A percentile compares a stretch with the other conserved stretches of the same genome.
phyloP scores from a whole-genome alignment of 2,888 invertebrate genomes.

The Scelioninae gen. 1 region DNA sequence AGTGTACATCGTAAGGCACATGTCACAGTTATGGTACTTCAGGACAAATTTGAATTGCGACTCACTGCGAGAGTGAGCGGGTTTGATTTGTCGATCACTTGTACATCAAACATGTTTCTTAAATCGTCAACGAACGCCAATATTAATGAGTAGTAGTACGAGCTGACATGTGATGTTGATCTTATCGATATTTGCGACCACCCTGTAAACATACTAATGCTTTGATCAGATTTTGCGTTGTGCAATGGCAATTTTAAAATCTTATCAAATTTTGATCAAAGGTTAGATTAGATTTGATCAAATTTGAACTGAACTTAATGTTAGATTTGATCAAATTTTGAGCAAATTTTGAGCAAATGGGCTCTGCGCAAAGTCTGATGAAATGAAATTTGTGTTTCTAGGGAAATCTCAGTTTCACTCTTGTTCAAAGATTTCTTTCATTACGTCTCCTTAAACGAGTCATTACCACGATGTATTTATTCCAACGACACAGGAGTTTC shows the following conservation, averaged over 20 bases:
- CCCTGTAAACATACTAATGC: no score
- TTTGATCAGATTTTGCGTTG: no score
- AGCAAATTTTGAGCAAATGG: no score
- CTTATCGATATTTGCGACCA: constrained; percentile 26
- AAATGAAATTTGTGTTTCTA: no score
- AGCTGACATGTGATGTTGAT: constrained; percentile 51
- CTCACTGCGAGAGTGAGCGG: constrained; percentile 13
- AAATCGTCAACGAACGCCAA: constrained; percentile 54
- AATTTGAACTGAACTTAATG: no score
- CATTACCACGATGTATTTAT: constrained; percentile 37
- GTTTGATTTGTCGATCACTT: constrained; percentile 48
- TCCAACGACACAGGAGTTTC: constrained; percentile 17
- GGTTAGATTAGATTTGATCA: no score
- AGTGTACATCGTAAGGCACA: constrained; percentile 54
- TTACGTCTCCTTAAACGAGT: constrained; percentile 28
- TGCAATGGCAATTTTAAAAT: no score
- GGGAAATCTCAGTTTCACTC: constrained; percentile 34
- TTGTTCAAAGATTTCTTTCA: constrained; percentile 11
- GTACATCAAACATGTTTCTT: constrained; percentile 61
- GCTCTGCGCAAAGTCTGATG: no score
- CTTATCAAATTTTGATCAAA: no score
- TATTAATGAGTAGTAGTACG: constrained; percentile 53
- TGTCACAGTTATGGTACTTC: constrained; percentile 47
- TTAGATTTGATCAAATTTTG: no score
- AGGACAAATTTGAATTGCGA: constrained; percentile 31